Base-by-base conservation (phyloP, 1,140 invertebrate genomes). In the Platorchestia sp. region DNA sequence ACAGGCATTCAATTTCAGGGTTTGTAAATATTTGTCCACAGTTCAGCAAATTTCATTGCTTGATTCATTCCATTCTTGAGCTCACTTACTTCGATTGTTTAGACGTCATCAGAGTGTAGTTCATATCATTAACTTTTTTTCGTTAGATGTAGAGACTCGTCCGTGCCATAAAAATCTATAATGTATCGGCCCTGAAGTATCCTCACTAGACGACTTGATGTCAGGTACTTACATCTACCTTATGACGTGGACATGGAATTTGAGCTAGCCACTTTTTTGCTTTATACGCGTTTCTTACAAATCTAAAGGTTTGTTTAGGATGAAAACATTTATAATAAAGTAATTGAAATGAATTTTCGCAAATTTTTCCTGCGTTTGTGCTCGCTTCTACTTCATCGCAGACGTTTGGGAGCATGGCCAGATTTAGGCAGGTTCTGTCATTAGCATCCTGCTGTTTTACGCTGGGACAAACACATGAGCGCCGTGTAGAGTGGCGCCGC, bases 391-490 rank as follows among this genome's bases (percentile, higher is more conserved):
- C 59, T 36, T 10, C 59, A 75, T 75, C 10, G 27, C 36, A 22
- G 14, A 75, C 59, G 59, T 27, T 3, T 22, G 59, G 59, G 36
- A 36, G 36, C 59, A 75, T 75, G 59, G 10, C 59, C 59, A 42
- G 87, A 44, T 45, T 42, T 45, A 44, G 91, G 43, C 91, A 36
- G n/a, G 43, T 7, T 19, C 43, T 40, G 16, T 93, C 91, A 93
- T 93, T 93, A 93, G 45, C 19, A n/a, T 93, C 91, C 43, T 40
- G 91, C 91, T 93, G 91, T 93, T 93, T 93, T 93, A 93, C 41
- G 14, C 16, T 27, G 45, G 44, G 44, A 45, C 91, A 45, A 45
- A 47, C 91, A 93, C 91, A 93, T 93, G 91, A n/a, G 36, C 43
- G 10, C 19, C 36, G 91, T 10, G n/a, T 47, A 93, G 91, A 93